Conservation (phyloP, 1,140 invertebrate species). For the Choristoneura fumiferana region DNA sequence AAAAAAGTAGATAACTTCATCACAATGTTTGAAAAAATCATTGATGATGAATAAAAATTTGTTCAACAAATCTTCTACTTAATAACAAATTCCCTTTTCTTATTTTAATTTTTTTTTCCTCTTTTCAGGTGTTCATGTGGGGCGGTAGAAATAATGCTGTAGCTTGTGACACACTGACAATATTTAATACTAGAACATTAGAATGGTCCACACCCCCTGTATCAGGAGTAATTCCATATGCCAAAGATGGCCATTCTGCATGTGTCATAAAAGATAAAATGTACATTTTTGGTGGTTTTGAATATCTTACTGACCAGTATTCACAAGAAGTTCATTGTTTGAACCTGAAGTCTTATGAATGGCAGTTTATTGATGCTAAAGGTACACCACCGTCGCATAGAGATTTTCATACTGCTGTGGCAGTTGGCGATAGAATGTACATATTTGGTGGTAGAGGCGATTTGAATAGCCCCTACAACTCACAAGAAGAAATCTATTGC, state of each 20-base stretch:
- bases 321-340: constrained; percentile 88
- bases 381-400: constrained; percentile 84
- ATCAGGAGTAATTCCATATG: constrained; percentile 84
- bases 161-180: constrained; percentile 88
- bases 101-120: not conserved
- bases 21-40: too few relatives aligned
- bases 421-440: constrained; percentile 87
- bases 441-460: constrained; percentile 92
- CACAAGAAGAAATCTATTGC: constrained; percentile 87
- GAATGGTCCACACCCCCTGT: constrained; percentile 84
- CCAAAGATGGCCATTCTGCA: constrained; percentile 94
- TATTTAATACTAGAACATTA: constrained; percentile 86
- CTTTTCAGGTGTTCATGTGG: constrained; percentile 87
- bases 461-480: constrained; percentile 81
- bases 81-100: too few relatives aligned
- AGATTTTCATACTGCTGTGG: constrained; percentile 93
- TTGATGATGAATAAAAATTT: too few relatives aligned
- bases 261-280: constrained; percentile 90
- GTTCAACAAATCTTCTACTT: too few relatives aligned
- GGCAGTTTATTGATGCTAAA: constrained; percentile 82
- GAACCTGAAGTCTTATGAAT: constrained; percentile 86
- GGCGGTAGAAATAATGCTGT: constrained; percentile 92
- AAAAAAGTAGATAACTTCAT: too few relatives aligned
- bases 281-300: constrained; percentile 95
- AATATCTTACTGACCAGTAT: constrained; percentile 88